Conservation (phyloP, 1,140 invertebrate genomes). For the Ctenoplectra terminalis region DNA sequence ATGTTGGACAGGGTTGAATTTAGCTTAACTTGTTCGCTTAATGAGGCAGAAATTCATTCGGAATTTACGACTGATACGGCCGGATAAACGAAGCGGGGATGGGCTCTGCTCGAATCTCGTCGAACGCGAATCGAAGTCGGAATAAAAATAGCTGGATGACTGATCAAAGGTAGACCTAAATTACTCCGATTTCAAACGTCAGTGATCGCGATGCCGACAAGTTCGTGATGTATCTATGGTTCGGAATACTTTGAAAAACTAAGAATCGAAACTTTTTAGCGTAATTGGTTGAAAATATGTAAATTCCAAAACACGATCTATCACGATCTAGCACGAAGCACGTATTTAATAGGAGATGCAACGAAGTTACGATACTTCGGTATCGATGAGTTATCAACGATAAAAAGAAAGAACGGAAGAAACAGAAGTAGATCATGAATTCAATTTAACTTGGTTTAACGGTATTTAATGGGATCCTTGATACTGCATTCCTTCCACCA, state of each 20-base stretch:
- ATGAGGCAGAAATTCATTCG: slow-evolving; percentile 11
- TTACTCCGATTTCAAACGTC: neutral
- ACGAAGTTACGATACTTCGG: no score
- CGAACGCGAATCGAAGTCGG: neutral
- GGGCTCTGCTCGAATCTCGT: neutral
- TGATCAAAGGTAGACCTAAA: slow-evolving; percentile 8
- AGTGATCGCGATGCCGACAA: neutral
- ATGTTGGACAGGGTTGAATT: neutral
- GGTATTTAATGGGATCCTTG: slow-evolving; percentile 26
- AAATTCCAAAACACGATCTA: no score
- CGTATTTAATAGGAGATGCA: no score
- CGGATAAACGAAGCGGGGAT: no score
- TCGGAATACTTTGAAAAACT: neutral
- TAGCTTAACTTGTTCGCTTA: neutral
- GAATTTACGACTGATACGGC: neutral
- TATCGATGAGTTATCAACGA: neutral
- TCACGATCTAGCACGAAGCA: no score
- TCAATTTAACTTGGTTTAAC: slow-evolving; percentile 41
- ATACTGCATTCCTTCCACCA: slow-evolving; percentile 2
- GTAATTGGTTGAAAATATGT: no score
- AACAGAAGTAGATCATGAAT: neutral
- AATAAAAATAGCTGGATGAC: neutral
- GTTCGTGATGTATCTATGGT: neutral
- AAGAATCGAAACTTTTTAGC: neutral
- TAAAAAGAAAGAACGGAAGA: no score